phyloP scores from a whole-genome alignment of 2,888 invertebrate genomes.

The Lasioglossum leucozonium region DNA sequence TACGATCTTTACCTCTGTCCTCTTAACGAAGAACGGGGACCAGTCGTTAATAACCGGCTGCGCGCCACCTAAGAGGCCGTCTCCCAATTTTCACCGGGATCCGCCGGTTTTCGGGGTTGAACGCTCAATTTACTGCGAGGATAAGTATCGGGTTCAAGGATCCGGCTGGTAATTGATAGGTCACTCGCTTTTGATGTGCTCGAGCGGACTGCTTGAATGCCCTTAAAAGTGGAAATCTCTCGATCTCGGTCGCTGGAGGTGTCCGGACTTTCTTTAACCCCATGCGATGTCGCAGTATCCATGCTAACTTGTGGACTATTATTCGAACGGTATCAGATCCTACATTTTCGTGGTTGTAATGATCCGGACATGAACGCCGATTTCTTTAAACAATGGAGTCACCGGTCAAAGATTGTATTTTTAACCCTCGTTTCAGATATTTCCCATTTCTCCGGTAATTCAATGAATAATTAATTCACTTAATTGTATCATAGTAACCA shows the following conservation, averaged over 20 bases:
- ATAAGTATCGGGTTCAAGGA: conserved; percentile 69
- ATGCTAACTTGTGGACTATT: not conserved
- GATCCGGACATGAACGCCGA: not conserved
- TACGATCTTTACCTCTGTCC: conserved; percentile 39
- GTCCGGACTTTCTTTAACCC: not conserved
- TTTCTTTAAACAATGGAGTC: not conserved
- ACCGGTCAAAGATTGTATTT: no score
- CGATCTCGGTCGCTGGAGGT: not conserved
- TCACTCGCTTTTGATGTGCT: conserved; percentile 65
- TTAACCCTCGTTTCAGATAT: not conserved
- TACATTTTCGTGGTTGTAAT: not conserved
- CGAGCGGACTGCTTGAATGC: conserved; percentile 42
- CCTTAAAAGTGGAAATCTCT: conserved; percentile 63
- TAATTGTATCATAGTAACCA: not conserved
- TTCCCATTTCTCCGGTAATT: not conserved
- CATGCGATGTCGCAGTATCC: not conserved
- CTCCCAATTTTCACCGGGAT: conserved; percentile 47
- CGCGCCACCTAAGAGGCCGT: conserved; percentile 37
- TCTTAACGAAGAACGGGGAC: conserved; percentile 54
- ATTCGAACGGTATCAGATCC: not conserved
- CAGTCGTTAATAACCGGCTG: conserved; percentile 54
- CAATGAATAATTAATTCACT: not conserved
- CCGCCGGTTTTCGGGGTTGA: conserved; percentile 28
- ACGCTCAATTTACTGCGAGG: conserved; percentile 71
- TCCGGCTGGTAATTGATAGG: conserved; percentile 78